Percentiles rank a stretch among this genome's conserved stretches.
Evolutionary conservation across 64 coral and sea anemone genomes (phyloP).

Genomic region (Montipora foliosa): DNA sequence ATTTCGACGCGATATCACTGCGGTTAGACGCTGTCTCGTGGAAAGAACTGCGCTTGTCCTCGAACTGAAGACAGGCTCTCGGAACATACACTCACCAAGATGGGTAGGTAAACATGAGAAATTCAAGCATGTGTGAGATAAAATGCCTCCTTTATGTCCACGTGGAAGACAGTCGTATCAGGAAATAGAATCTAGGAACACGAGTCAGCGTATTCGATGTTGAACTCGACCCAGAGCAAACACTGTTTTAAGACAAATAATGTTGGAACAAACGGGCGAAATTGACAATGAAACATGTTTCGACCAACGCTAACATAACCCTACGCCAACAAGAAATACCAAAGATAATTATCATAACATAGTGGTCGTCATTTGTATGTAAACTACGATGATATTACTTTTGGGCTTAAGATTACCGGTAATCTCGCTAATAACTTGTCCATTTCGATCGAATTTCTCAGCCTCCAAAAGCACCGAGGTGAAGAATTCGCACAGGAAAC

Average conservation of each 20-base stretch:
- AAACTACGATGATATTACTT: not conserved
- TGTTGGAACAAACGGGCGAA: too few relatives aligned
- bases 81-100: not conserved
- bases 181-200: conserved; percentile 7
- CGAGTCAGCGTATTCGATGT: not conserved
- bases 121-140: not conserved
- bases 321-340: not conserved
- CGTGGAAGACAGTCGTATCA: not conserved
- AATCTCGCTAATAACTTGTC: not conserved
- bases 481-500: not conserved
- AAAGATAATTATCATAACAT: too few relatives aligned
- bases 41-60: not conserved
- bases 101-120: conserved; percentile 10
- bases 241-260: too few relatives aligned
- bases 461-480: conserved; percentile 57
- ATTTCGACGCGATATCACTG: conserved; percentile 6
- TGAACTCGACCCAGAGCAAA: too few relatives aligned
- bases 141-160: not conserved
- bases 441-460: not conserved
- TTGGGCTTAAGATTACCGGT: not conserved
- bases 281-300: too few relatives aligned
- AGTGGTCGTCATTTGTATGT: not conserved
- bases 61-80: not conserved
- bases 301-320: not conserved
- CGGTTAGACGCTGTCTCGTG: not conserved